phyloP scores from a whole-genome alignment of 2,113 vertebrate species.

The Vulpes lagopus region DNA sequence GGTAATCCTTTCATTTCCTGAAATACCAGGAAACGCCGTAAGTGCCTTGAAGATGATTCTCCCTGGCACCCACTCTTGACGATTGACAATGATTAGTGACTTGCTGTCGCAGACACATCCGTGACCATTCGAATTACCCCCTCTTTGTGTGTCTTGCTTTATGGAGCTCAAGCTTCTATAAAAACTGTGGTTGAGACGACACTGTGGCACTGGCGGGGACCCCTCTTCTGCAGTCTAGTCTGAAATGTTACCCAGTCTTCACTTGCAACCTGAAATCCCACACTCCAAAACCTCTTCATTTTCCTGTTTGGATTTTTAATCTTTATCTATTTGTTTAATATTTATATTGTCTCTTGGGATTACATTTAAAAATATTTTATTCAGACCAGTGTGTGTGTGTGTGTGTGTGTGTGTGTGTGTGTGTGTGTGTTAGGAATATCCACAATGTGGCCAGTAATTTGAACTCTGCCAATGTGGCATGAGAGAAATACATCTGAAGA shows the following conservation, averaged over 20 bases:
- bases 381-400: neutral
- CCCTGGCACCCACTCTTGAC: neutral
- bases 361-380: conserved; percentile 17
- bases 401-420: neutral
- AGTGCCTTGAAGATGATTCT: neutral
- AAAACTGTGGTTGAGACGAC: neutral
- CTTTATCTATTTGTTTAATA: neutral
- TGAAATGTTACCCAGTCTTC: neutral
- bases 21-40: neutral
- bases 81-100: neutral
- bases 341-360: neutral
- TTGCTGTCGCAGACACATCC: neutral
- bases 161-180: neutral
- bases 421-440: neutral
- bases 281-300: neutral
- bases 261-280: neutral
- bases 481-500: neutral
- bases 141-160: neutral
- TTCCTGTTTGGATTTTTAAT: conserved; percentile 12
- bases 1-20: neutral
- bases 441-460: neutral
- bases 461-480: neutral
- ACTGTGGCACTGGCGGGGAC: rapidly evolving
- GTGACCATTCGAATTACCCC: neutral
- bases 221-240: neutral